Percentiles rank a stretch among this genome's conserved stretches.
Evolutionary conservation across 2,888 invertebrate genomes (phyloP).

Genomic region (Prostheceraeus crozeri): DNA sequence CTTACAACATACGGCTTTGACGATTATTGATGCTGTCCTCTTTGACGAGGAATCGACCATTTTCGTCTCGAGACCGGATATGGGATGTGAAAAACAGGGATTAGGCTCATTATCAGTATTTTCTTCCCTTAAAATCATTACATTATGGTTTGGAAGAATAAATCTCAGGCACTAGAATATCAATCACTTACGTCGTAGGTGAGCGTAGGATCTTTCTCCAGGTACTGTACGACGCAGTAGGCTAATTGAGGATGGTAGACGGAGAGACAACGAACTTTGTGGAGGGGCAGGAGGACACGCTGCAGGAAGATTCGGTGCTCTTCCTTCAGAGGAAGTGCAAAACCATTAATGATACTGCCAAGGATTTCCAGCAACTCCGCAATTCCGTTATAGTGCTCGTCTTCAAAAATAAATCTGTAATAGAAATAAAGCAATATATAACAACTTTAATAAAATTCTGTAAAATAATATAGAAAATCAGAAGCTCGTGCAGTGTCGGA

Average conservation of each 20-base stretch:
- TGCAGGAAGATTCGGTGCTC: conserved; percentile 95
- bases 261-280: conserved; percentile 89
- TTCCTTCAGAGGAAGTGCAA: conserved; percentile 91
- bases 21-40: too few species aligned
- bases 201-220: conserved; percentile 89
- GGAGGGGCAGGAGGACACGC: conserved; percentile 83
- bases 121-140: too few species aligned
- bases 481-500: too few species aligned
- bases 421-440: conserved; percentile 35
- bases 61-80: too few species aligned
- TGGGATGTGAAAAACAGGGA: too few species aligned
- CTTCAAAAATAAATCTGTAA: conserved; percentile 91
- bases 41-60: too few species aligned
- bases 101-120: too few species aligned
- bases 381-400: conserved; percentile 94
- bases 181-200: conserved; percentile 66
- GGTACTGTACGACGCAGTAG: conserved; percentile 95
- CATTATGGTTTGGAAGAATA: too few species aligned
- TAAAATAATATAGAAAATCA: too few species aligned
- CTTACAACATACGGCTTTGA: too few species aligned
- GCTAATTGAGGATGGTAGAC: conserved; percentile 95
- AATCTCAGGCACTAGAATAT: too few species aligned
- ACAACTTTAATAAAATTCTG: too few species aligned
- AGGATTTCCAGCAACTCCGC: conserved; percentile 86
- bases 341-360: conserved; percentile 87